These are phyloP conservation scores for Drosophila helvetica DNA, from an alignment of 2,888 invertebrate genomes.

Conservation along the genomic window DNA sequence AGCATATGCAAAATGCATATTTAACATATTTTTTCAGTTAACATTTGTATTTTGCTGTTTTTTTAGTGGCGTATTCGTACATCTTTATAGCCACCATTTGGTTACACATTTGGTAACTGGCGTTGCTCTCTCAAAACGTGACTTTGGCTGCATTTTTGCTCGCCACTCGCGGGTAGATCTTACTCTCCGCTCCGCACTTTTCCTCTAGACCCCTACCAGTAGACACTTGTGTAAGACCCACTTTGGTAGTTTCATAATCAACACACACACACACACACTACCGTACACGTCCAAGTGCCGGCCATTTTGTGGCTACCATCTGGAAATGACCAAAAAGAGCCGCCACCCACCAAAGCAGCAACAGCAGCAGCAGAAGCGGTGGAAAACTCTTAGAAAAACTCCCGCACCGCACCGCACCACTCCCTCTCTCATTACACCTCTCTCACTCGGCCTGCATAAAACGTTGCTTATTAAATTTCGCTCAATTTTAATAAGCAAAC, in stretches of 20 bases:
- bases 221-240: conserved; percentile 66
- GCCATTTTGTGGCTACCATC: conserved; percentile 69
- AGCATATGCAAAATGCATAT: conserved; percentile 51
- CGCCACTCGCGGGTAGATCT: conserved; percentile 36
- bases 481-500: conserved; percentile 76
- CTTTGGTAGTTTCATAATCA: conserved; percentile 67
- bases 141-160: conserved; percentile 75
- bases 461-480: conserved; percentile 76
- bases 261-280: conserved; percentile 10
- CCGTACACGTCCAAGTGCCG: conserved; percentile 34
- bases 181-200: background rate
- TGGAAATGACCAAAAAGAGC: conserved; percentile 46
- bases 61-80: conserved; percentile 27
- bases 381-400: conserved; percentile 43
- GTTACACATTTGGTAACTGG: conserved; percentile 53
- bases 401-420: background rate
- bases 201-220: conserved; percentile 10
- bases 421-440: background rate
- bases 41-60: conserved; percentile 37
- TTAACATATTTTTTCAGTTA: conserved; percentile 39
- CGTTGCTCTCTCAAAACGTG: conserved; percentile 58
- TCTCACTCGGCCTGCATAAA: conserved; percentile 64
- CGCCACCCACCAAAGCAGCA: conserved; percentile 4
- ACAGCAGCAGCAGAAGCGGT: conserved; percentile 20
- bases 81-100: conserved; percentile 50